Evolutionary conservation across 2,888 invertebrate species (phyloP).

Genomic region (Cosmopolites sordidus): DNA sequence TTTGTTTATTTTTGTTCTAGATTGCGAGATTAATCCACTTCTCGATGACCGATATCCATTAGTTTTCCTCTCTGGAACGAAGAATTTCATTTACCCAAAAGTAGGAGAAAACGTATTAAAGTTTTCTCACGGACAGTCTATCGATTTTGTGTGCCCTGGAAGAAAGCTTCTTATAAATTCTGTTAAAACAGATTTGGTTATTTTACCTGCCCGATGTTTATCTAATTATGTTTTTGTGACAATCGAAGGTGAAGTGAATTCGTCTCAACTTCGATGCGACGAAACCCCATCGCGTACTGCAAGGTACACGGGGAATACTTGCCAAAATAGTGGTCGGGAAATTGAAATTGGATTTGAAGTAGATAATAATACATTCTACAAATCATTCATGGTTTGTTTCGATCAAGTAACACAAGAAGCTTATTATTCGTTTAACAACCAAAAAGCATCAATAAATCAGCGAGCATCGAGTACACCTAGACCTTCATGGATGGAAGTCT

Average conservation of each 20-base stretch:
- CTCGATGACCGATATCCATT: slow-evolving; percentile 16
- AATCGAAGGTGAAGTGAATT: slow-evolving; percentile 32
- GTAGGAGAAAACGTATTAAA: slow-evolving; percentile 16
- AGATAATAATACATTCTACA: slow-evolving; percentile 47
- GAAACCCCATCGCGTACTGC: slow-evolving; percentile 46
- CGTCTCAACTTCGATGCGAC: slow-evolving; percentile 49
- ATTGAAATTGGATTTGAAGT: slow-evolving; percentile 55
- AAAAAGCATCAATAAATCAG: slow-evolving; percentile 49
- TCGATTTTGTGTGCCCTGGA: slow-evolving; percentile 24
- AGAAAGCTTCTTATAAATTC: not conserved
- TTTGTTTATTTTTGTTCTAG: slow-evolving; percentile 24
- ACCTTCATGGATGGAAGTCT: slow-evolving; percentile 48
- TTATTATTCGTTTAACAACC: slow-evolving; percentile 52
- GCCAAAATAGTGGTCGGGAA: slow-evolving; percentile 48
- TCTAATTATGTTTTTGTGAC: slow-evolving; percentile 3
- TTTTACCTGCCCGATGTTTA: slow-evolving; percentile 29
- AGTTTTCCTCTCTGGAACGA: slow-evolving; percentile 13
- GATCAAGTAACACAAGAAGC: slow-evolving; percentile 50
- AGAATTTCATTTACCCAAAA: slow-evolving; percentile 24
- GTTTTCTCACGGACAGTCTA: slow-evolving; percentile 17
- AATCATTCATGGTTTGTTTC: slow-evolving; percentile 54
- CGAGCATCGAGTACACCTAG: slow-evolving; percentile 51
- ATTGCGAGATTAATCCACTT: slow-evolving; percentile 24
- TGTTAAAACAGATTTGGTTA: not conserved
- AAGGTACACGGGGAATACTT: slow-evolving; percentile 45